These are phyloP conservation scores for Macroteleia sp. DNA, from an alignment of 2,888 invertebrate genomes.

Conservation along the genomic window DNA sequence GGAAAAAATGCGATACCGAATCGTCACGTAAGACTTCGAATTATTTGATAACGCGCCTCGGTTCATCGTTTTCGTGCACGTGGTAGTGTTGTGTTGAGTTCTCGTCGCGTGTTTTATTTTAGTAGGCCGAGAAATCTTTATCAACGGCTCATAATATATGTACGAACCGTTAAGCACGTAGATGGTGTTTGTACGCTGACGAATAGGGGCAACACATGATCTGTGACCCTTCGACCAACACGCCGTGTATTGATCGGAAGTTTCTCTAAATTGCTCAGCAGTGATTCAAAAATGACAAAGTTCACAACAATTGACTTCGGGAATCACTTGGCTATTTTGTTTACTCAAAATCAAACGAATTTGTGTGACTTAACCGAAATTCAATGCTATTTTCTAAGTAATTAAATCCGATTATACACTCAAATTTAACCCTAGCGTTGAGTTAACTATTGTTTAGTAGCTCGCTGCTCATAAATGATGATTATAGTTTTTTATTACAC, in stretches of 20 bases:
- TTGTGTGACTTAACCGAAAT: too few relatives aligned
- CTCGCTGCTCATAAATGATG: neutral
- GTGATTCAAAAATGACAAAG: conserved; percentile 40
- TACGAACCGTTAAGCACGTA: conserved; percentile 60
- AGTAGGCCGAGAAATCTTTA: conserved; percentile 73
- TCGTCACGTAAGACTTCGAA: conserved; percentile 57
- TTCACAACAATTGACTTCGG: neutral
- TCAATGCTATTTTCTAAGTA: too few relatives aligned
- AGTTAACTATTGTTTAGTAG: neutral
- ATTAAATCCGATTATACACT: conserved; percentile 6
- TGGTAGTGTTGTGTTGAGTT: conserved; percentile 38
- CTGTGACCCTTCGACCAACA: conserved; percentile 67
- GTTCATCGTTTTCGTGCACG: conserved; percentile 59
- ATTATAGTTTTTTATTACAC: conserved; percentile 14
- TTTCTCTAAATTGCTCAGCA: conserved; percentile 35
- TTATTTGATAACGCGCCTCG: conserved; percentile 57
- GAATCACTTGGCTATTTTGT: conserved; percentile 1
- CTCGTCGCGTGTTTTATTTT: conserved; percentile 64
- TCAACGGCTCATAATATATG: conserved; percentile 66
- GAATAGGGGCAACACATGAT: conserved; percentile 72
- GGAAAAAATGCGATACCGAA: conserved; percentile 44
- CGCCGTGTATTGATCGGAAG: conserved; percentile 56
- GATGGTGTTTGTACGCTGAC: conserved; percentile 67
- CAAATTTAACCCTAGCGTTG: neutral
- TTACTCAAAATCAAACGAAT: neutral